These are phyloP conservation scores for Planiliza haematocheilus DNA, from an alignment of 2,113 vertebrate genomes.

Conservation along the genomic window DNA sequence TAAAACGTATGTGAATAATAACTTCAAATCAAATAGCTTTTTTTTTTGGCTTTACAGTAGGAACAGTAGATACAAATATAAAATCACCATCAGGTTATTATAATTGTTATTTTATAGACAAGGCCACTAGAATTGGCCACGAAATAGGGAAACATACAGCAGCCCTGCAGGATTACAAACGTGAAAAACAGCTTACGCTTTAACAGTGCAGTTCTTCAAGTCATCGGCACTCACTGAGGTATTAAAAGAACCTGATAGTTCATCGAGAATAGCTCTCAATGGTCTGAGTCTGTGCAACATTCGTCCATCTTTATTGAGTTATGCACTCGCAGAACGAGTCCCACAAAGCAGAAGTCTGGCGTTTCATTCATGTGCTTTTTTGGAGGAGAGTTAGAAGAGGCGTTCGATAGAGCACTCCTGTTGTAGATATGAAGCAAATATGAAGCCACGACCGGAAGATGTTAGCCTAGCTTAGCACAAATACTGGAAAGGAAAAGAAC, in stretches of 20 bases:
- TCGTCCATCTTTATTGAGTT: constrained; percentile 5
- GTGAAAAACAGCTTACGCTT: constrained; percentile 21
- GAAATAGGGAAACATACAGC: constrained; percentile 7
- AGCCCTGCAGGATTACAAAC: neutral
- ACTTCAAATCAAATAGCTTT: constrained; percentile 19
- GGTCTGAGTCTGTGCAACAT: constrained; percentile 3
- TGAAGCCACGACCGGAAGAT: neutral
- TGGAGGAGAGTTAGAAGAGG: neutral
- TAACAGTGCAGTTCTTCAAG: constrained; percentile 20
- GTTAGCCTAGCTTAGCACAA: neutral
- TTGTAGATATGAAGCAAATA: neutral
- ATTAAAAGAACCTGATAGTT: constrained; percentile 23
- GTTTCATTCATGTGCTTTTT: neutral
- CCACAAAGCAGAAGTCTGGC: constrained; percentile 6
- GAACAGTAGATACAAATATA: constrained; percentile 25
- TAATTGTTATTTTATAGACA: constrained; percentile 27
- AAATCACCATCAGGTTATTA: neutral
- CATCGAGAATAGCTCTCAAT: no score
- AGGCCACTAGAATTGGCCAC: constrained; percentile 22
- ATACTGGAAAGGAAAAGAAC: neutral
- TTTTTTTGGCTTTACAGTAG: constrained; percentile 4
- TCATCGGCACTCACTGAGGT: constrained; percentile 37
- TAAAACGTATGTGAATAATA: constrained; percentile 21
- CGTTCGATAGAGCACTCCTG: neutral
- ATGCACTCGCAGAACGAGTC: neutral